Evolutionary conservation across 1,140 invertebrate genomes (phyloP), one percentile per base, ranked within the genome.

Genomic region (Drosophila nebulosa): DNA sequence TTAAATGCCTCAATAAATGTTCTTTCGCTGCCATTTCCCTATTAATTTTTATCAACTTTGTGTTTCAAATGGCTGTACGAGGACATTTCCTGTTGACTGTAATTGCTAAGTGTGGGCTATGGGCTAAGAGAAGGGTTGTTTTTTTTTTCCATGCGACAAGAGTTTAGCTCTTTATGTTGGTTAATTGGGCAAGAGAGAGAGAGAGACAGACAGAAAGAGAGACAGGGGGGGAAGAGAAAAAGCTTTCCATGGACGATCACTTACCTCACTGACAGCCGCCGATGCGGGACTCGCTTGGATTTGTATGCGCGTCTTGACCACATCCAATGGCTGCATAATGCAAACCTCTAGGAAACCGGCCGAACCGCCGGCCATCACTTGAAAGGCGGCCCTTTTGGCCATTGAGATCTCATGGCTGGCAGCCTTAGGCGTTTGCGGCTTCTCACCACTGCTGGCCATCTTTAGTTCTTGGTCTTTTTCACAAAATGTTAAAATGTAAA

Each of bases 331-430:
- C 93, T 98, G 97, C 97, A 99, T 98, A 62, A 98, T 95, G 86
- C 96, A 98, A 53, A 98, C 97, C 94, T 99, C 98, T 12, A 98
- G 94, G 92, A 98, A 98, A 70, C 97, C 97, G 74, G 97, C 97
- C 70, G 96, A 97, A 64, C 97, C 97, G 64, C 97, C 97, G 74
- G 97, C 95, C 32, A 94, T 94, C 78, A 98, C 95, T 93, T 98
- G 97, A 90, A 98, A 95, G 1, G 93, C 94, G 55, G 95, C 96
- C 90, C 96, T 93, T 91, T 95, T 96, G 32, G 94, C 83, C 0
- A 56, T 55, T n/a, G 90, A 67, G 7, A 91, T 80, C 4, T 73
- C 74, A 21, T 18, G 3, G 21, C 0, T 46, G 0, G 0, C 35
- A 14, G 4, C 7, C 14, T 16, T 3, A 30, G 27, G n/a, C 7